phyloP scores from a whole-genome alignment of 2,888 invertebrate species.

The Ganaspis brasiliensis region DNA sequence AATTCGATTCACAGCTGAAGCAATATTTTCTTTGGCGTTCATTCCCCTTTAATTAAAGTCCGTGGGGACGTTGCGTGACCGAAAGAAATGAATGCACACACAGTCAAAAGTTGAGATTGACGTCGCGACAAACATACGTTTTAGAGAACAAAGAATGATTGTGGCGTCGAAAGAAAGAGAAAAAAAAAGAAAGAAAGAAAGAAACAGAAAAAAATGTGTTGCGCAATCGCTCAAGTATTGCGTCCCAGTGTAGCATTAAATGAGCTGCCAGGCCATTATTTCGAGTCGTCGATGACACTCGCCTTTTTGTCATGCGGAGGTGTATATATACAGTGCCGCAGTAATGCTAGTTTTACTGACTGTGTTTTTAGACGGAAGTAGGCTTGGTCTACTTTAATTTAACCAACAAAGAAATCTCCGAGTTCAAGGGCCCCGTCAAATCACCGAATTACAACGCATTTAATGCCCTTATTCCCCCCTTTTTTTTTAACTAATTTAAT shows the following conservation, averaged over 20 bases:
- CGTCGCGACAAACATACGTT: slow-evolving; percentile 51
- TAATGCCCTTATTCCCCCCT: background rate
- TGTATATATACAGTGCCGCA: slow-evolving; percentile 29
- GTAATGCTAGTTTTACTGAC: slow-evolving; percentile 44
- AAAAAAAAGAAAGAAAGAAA: slow-evolving; percentile 51
- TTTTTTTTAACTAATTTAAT: background rate
- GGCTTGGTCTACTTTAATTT: slow-evolving; percentile 73
- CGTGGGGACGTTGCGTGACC: slow-evolving; percentile 36
- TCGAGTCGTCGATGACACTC: slow-evolving; percentile 18
- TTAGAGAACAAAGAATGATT: slow-evolving; percentile 57
- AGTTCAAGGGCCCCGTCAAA: slow-evolving; percentile 65
- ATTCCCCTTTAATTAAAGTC: slow-evolving; percentile 43
- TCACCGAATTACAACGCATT: slow-evolving; percentile 10
- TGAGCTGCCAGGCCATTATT: slow-evolving; percentile 39
- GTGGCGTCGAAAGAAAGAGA: slow-evolving; percentile 9
- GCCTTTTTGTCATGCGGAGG: slow-evolving; percentile 40
- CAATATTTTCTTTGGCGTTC: slow-evolving; percentile 36
- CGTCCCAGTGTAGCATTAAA: slow-evolving; percentile 50
- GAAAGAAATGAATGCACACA: slow-evolving; percentile 41
- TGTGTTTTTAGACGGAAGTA: slow-evolving; percentile 67
- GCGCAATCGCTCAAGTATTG: slow-evolving; percentile 57
- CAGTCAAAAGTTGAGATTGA: slow-evolving; percentile 40
- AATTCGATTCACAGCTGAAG: slow-evolving; percentile 29
- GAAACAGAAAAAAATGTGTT: slow-evolving; percentile 40
- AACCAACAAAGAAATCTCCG: slow-evolving; percentile 66